phyloP scores from a whole-genome alignment of 2,797 vertebrate genomes.

The Syncerus caffer region DNA sequence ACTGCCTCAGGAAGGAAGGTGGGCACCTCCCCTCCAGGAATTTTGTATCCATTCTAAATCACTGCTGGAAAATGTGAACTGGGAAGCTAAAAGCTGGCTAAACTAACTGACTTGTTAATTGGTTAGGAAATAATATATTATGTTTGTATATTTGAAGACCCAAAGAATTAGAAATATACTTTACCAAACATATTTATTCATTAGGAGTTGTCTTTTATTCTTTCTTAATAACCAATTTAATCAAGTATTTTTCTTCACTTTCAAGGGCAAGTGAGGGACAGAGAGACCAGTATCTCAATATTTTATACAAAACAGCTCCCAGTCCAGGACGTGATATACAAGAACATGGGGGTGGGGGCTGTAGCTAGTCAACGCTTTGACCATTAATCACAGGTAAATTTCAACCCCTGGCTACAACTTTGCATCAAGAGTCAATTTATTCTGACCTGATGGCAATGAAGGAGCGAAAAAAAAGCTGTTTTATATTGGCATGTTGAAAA shows the following conservation, averaged over 20 bases:
- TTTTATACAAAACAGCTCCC: slow-evolving; percentile 75
- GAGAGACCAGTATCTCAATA: slow-evolving; percentile 63
- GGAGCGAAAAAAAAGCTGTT: slow-evolving; percentile 59
- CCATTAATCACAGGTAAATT: slow-evolving; percentile 77
- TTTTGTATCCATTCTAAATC: neutral
- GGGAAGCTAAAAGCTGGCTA: neutral
- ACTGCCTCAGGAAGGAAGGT: neutral
- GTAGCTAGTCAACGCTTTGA: slow-evolving; percentile 46
- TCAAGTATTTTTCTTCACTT: slow-evolving; percentile 64
- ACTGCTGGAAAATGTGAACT: neutral
- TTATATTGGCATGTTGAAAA: slow-evolving; percentile 75
- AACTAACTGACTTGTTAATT: slow-evolving; percentile 3
- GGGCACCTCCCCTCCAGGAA: neutral
- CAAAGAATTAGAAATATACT: slow-evolving; percentile 12
- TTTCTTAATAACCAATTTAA: slow-evolving; percentile 15
- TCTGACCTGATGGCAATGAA: slow-evolving; percentile 63
- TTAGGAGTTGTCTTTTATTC: neutral
- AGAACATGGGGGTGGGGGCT: slow-evolving; percentile 16
- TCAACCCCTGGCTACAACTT: slow-evolving; percentile 76
- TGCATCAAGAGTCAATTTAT: slow-evolving; percentile 75
- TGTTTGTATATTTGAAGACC: neutral
- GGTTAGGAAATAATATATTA: slow-evolving; percentile 15
- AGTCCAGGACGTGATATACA: slow-evolving; percentile 66
- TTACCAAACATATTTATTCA: slow-evolving; percentile 29
- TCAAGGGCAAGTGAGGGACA: slow-evolving; percentile 73